These are phyloP conservation scores for Metalampra italica DNA, from an alignment of 2,888 invertebrate genomes.

Conservation along the genomic window DNA sequence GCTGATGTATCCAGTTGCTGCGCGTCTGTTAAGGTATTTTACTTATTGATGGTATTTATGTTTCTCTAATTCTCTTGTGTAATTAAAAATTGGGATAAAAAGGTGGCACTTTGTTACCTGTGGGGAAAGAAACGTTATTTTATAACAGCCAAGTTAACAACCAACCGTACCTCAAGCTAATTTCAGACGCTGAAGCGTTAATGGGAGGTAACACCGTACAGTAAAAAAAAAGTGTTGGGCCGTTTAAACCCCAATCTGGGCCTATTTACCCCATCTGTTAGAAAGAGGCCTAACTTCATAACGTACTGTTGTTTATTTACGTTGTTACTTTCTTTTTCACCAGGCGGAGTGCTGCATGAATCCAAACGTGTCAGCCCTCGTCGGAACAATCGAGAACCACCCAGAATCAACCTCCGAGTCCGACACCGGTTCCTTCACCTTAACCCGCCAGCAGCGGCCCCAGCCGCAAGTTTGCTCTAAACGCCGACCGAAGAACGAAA, in stretches of 20 bases:
- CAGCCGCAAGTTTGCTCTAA: constrained; percentile 67
- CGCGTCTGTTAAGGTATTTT: constrained; percentile 81
- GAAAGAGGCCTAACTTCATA: no score
- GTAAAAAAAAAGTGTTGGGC: no score
- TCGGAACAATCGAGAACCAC: constrained; percentile 71
- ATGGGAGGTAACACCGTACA: no score
- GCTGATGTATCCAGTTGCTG: constrained; percentile 92
- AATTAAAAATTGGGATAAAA: no score
- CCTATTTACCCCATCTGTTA: no score
- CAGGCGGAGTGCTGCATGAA: constrained; percentile 73
- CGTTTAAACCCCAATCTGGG: no score
- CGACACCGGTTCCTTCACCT: constrained; percentile 66
- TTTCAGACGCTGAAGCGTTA: no score
- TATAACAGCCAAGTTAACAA: no score
- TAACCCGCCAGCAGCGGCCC: constrained; percentile 64
- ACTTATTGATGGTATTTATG: not conserved
- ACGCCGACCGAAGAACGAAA: constrained; percentile 52
- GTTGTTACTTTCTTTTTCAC: constrained; percentile 7
- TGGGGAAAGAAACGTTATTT: no score
- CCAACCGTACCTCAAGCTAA: no score
- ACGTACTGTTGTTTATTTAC: no score
- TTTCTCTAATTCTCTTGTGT: not conserved
- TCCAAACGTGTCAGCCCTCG: constrained; percentile 63
- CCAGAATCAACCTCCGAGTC: constrained; percentile 72
- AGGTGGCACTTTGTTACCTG: no score